Evolutionary conservation across 2,113 vertebrate species (phyloP).

Genomic region (Thunnus maccoyii): DNA sequence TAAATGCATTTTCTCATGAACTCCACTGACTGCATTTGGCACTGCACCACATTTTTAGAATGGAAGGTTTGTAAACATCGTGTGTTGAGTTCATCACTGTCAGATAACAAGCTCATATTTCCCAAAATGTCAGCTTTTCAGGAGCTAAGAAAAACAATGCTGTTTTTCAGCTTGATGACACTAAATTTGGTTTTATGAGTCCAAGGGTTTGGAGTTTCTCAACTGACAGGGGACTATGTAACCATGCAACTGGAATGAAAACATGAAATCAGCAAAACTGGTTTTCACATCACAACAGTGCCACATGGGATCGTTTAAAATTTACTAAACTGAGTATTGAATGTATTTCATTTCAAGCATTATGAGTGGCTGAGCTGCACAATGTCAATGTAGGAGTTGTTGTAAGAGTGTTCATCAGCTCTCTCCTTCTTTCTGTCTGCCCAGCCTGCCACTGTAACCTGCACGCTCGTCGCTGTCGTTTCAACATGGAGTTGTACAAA

Average conservation of each 20-base stretch:
- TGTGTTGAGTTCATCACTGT: slow-evolving; percentile 12
- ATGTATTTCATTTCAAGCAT: not conserved
- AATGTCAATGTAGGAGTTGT: slow-evolving; percentile 12
- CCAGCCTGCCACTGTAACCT: slow-evolving; percentile 97
- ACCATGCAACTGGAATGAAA: slow-evolving; percentile 27
- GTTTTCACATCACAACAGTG: slow-evolving; percentile 9
- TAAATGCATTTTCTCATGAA: slow-evolving; percentile 31
- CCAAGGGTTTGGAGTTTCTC: slow-evolving; percentile 34
- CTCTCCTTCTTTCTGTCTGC: slow-evolving; percentile 15
- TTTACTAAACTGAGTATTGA: not conserved
- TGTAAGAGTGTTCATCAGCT: not conserved
- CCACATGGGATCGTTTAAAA: slow-evolving; percentile 9
- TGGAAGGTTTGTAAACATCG: slow-evolving; percentile 10
- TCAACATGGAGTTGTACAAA: slow-evolving; percentile 99
- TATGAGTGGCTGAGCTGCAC: not conserved
- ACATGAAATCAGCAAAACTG: slow-evolving; percentile 32
- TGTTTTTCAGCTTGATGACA: slow-evolving; percentile 26
- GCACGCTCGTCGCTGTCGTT: slow-evolving; percentile 95
- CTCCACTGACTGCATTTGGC: not conserved
- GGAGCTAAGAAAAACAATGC: slow-evolving; percentile 38
- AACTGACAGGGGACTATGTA: slow-evolving; percentile 16
- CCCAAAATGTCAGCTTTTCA: slow-evolving; percentile 39
- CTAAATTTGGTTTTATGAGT: slow-evolving; percentile 14
- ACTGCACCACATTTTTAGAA: not conserved
- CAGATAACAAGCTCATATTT: slow-evolving; percentile 31